Evolutionary conservation across 2,888 invertebrate genomes (phyloP), one percentile per base, ranked within the genome.

Genomic region (Pollenia labialis): DNA sequence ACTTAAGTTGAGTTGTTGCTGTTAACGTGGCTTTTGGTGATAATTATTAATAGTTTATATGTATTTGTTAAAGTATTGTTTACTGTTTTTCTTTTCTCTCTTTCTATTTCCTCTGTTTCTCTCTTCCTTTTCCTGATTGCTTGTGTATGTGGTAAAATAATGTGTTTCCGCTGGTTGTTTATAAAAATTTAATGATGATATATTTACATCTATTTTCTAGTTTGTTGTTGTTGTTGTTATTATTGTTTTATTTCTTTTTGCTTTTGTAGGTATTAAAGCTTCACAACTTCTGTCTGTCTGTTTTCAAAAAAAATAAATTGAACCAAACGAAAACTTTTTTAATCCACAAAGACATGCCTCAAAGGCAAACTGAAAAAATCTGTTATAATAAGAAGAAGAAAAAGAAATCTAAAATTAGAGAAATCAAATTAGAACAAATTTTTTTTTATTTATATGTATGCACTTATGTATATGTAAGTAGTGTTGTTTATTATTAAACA

Each of bases 311-410:
- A 77, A 79, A 79, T 85, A 85, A 85, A 50, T 82, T 85, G 69
- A 82, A 82, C 62, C 69, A 68, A 87, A 87, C 42, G 68, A 83
- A 85, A 86, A 80, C 44, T 77, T 62, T 77, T 83, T 80, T 84
- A 77, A 84, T 87, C 84, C 87, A 68, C 84, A 76, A 81, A 84
- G 72, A 77, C 81, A 84, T 77, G 81, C 84, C 81, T 74, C 81
- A 84, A 77, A 85, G 87, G 81, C 72, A 69, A 85, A 87, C 64
- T 62, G 74, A 60, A 84, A 23, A 32, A 76, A 85, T 84, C 87
- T 87, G 87, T 32, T 81, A 87, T 64, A 82, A 71, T 32, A 66
- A 58, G 18, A 82, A 72, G 9, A 76, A 71, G 56, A 42, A 58
- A 52, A 76, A 71, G 56, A 42, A 58, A 46, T 56, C 32, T 69